Conservation (phyloP, 2,113 vertebrate genomes). For the Thinocorus orbignyianus region DNA sequence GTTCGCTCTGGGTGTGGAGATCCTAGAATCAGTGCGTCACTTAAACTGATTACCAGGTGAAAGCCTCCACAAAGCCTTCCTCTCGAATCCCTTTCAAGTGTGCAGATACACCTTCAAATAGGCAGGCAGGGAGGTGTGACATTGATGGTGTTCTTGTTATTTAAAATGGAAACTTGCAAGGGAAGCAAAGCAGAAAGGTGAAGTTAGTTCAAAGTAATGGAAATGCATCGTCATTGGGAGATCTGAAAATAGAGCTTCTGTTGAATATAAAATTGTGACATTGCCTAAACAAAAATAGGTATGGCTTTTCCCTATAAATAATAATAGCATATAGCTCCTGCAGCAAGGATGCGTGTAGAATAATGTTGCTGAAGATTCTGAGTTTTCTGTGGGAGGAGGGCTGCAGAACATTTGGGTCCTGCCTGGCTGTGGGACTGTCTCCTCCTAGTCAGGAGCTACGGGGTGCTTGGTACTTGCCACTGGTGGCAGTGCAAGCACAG, state of each 20-base stretch:
- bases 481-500: not conserved
- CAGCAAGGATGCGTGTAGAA: not conserved
- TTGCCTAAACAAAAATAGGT: not conserved
- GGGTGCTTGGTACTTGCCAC: not conserved
- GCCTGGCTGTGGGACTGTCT: not conserved
- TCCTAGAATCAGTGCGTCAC: not conserved
- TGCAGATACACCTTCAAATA: not conserved
- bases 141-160: not conserved
- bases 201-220: not conserved
- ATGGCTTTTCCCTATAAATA: not conserved
- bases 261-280: not conserved
- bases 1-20: not conserved
- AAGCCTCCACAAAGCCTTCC: not conserved
- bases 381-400: not conserved
- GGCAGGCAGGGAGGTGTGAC: not conserved
- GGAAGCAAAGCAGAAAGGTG: not conserved
- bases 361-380: not conserved
- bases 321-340: not conserved
- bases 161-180: not conserved
- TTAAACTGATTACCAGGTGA: not conserved
- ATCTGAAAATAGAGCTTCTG: fast-evolving
- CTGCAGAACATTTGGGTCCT: not conserved
- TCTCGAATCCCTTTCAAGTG: not conserved
- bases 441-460: not conserved
- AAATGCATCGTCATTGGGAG: not conserved